Evolutionary conservation across 2,113 vertebrate species (phyloP).

Genomic region (Melierax canorus): DNA sequence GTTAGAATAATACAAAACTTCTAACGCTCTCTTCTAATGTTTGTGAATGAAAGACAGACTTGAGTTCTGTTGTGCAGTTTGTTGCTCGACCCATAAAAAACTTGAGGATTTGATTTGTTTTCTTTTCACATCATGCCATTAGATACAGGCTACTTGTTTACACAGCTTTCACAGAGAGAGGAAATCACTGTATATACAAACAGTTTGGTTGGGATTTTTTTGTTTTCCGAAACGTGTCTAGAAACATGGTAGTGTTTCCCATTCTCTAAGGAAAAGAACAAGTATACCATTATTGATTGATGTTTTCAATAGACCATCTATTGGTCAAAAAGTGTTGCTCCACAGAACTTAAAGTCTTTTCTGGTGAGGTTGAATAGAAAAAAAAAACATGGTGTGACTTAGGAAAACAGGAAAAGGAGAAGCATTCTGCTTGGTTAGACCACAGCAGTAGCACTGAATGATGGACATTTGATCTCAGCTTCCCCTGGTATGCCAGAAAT

Average conservation of each 20-base stretch:
- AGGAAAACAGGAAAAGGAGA: slow-evolving; percentile 5
- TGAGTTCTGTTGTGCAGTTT: not conserved
- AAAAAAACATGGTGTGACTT: not conserved
- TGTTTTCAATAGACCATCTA: not conserved
- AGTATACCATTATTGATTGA: not conserved
- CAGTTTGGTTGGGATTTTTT: not conserved
- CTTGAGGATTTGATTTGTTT: not conserved
- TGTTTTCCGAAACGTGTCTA: not conserved
- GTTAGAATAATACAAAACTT: not conserved
- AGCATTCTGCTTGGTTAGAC: not conserved
- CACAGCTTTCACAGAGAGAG: not conserved
- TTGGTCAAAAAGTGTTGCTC: not conserved
- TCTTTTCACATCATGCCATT: not conserved
- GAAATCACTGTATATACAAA: not conserved
- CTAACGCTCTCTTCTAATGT: not conserved
- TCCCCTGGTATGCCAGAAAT: not conserved
- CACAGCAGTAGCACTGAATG: not conserved
- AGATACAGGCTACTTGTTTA: not conserved
- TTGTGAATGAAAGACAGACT: not conserved
- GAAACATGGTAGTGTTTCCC: not conserved
- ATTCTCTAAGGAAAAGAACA: not conserved
- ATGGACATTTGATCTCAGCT: not conserved
- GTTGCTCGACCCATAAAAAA: not conserved
- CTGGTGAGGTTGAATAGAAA: not conserved
- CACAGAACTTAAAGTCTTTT: not conserved